Evolutionary conservation across 2,797 vertebrate species (phyloP).

Genomic region (Fistularia commersonii): DNA sequence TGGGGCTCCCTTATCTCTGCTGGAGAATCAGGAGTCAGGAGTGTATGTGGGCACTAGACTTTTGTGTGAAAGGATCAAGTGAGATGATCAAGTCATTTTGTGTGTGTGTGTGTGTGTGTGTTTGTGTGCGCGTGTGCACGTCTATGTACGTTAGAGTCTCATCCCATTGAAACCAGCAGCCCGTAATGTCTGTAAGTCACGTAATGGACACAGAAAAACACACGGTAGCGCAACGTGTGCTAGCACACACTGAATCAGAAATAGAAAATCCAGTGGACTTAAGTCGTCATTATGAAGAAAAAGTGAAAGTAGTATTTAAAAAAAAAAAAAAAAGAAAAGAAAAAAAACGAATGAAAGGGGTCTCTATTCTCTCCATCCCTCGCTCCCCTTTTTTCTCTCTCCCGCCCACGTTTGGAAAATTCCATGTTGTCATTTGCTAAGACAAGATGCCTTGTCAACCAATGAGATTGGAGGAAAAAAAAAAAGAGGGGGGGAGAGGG

Average conservation of each 20-base stretch:
- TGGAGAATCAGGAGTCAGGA: slow-evolving; percentile 15
- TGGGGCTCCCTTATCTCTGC: slow-evolving; percentile 1
- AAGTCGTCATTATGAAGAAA: slow-evolving; percentile 71
- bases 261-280: slow-evolving; percentile 70
- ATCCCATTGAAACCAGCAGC: slow-evolving; percentile 52
- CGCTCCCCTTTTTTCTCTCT: slow-evolving; percentile 57
- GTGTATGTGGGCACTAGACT: slow-evolving; percentile 30
- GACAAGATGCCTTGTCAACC: slow-evolving; percentile 67
- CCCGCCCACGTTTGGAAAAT: slow-evolving; percentile 78
- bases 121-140: slow-evolving; percentile 1
- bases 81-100: slow-evolving; percentile 43
- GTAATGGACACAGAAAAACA: slow-evolving; percentile 40
- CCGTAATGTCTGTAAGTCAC: slow-evolving; percentile 54
- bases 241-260: slow-evolving; percentile 42
- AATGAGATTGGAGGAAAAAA: slow-evolving; percentile 49
- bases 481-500: slow-evolving; percentile 11
- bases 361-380: slow-evolving; percentile 66
- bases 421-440: slow-evolving; percentile 80
- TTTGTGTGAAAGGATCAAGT: slow-evolving; percentile 40
- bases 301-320: slow-evolving; percentile 63
- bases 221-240: slow-evolving; percentile 3
- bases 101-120: slow-evolving; percentile 10
- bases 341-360: slow-evolving; percentile 66
- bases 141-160: slow-evolving; percentile 26
- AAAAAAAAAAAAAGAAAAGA: slow-evolving; percentile 16